Base-by-base conservation (phyloP, 2,113 vertebrate genomes). In the Megalops atlanticus region DNA sequence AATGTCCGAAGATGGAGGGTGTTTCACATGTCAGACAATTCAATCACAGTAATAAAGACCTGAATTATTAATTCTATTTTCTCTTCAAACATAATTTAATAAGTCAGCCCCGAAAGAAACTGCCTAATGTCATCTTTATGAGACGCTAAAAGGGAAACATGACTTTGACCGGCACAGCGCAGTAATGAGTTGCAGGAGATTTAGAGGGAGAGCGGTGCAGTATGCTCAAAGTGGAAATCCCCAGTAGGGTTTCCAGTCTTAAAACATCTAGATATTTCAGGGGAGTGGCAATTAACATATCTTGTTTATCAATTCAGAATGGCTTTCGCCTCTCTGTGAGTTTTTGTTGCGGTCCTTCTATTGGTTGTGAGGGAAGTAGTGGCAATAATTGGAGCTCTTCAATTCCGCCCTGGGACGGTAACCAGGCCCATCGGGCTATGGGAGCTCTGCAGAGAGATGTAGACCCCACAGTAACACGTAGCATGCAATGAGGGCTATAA, bases 1-100 rank as follows among this genome's bases (percentile, higher is more conserved):
- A 73, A 80, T 24, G 41, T 21, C 69, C 68, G 52, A 69, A 71
- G 14, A 43, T n/a, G 8, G 43, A 41, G 24, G 69, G n/a, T 18
- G 47, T 36, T n/a, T 15, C 70, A 11, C 18, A 18, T 18, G 4
- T 80, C 79, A 73, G 79, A 4, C 43, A 80, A 36, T 39, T 27
- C 47, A 4, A 7, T 49, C 69, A 35, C 33, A n/a, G 49, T 27
- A 12, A 31, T 35, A 16, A 71, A 58, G 70, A 31, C 36, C 27
- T 76, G 40, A 76, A 76, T 76, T 76, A 76, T 45, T 76, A 27
- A 73, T 73, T 10, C 6, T 76, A 76, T 76, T 76, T 76, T 76
- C 74, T 40, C 40, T 76, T 76, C 18, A 49, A 76, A 76, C 74
- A 76, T 76, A 47, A 47, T 47, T 45, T 16, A 76, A 47, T 31